Conservation (phyloP, 2,797 vertebrate species). For the Anguilla marmorata region DNA sequence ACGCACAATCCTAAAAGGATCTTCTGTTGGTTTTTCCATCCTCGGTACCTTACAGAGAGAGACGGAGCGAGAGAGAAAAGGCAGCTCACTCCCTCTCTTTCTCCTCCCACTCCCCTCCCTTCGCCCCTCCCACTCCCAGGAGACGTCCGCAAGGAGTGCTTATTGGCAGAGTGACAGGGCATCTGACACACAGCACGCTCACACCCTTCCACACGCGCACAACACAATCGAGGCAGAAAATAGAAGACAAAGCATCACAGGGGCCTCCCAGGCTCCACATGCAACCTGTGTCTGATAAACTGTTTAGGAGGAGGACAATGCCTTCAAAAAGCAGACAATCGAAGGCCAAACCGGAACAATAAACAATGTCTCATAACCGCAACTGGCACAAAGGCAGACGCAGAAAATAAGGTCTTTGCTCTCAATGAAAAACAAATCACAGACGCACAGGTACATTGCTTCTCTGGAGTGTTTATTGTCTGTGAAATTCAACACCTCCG, state of each 20-base stretch:
- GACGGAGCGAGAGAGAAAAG: background rate
- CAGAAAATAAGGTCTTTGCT: slow-evolving; percentile 27
- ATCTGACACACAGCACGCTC: slow-evolving; percentile 32
- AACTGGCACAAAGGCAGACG: background rate
- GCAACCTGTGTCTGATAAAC: slow-evolving; percentile 33
- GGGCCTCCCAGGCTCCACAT: background rate
- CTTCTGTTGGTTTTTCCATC: background rate
- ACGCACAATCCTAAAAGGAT: background rate
- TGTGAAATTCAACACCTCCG: background rate
- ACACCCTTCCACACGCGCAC: slow-evolving; percentile 37
- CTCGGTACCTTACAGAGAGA: background rate
- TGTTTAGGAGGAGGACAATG: slow-evolving; percentile 31
- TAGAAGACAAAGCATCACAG: slow-evolving; percentile 30
- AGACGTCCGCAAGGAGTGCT: slow-evolving; percentile 31
- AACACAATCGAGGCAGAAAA: slow-evolving; percentile 41
- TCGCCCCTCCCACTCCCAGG: slow-evolving; percentile 24
- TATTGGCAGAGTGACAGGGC: slow-evolving; percentile 44
- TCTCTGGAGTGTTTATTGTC: background rate
- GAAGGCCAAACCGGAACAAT: background rate
- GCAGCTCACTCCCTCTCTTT: slow-evolving; percentile 10
- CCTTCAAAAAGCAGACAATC: slow-evolving; percentile 27
- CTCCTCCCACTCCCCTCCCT: background rate
- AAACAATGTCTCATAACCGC: slow-evolving; percentile 2
- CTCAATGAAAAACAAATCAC: slow-evolving; percentile 15
- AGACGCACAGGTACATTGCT: background rate